These are phyloP conservation scores for Orthosia gothica DNA, from an alignment of 2,888 invertebrate species.

Conservation along the genomic window DNA sequence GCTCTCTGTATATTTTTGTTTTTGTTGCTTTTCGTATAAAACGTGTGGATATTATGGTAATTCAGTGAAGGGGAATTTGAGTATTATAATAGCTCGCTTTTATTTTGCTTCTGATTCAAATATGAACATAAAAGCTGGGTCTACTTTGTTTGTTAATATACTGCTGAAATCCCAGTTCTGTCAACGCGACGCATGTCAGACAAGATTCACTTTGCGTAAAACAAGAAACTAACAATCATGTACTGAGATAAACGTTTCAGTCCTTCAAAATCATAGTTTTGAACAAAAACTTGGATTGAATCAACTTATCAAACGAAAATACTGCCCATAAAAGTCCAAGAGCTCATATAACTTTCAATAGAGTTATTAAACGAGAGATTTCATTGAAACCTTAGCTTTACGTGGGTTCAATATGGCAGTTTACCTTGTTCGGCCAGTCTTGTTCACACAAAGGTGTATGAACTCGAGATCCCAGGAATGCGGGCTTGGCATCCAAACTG, in stretches of 20 bases:
- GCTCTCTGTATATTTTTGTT: conserved; percentile 50
- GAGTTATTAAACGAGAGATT: conserved; percentile 34
- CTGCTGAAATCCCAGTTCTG: conserved; percentile 28
- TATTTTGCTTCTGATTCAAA: conserved; percentile 38
- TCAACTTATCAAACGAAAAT: not conserved
- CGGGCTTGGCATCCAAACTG: conserved; percentile 76
- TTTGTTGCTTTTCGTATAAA: conserved; percentile 37
- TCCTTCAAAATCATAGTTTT: not conserved
- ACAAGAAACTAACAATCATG: conserved; percentile 5
- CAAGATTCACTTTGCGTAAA: conserved; percentile 12
- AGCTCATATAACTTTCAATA: conserved; percentile 12
- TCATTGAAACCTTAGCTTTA: conserved; percentile 37
- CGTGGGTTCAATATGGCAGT: conserved; percentile 30
- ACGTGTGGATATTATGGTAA: conserved; percentile 49
- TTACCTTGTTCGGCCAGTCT: conserved; percentile 55
- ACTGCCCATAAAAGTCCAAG: conserved; percentile 19
- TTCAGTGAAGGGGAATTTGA: conserved; percentile 41
- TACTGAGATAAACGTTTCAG: not conserved
- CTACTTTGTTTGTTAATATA: conserved; percentile 10
- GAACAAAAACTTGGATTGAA: not conserved
- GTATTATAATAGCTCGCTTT: conserved; percentile 34
- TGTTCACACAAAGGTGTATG: conserved; percentile 68
- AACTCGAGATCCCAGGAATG: conserved; percentile 63
- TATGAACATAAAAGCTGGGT: conserved; percentile 21
- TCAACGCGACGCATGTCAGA: conserved; percentile 15